These are phyloP conservation scores for Enteromius trimaculatus DNA, from an alignment of 2,797 vertebrate genomes.

Conservation along the genomic window DNA sequence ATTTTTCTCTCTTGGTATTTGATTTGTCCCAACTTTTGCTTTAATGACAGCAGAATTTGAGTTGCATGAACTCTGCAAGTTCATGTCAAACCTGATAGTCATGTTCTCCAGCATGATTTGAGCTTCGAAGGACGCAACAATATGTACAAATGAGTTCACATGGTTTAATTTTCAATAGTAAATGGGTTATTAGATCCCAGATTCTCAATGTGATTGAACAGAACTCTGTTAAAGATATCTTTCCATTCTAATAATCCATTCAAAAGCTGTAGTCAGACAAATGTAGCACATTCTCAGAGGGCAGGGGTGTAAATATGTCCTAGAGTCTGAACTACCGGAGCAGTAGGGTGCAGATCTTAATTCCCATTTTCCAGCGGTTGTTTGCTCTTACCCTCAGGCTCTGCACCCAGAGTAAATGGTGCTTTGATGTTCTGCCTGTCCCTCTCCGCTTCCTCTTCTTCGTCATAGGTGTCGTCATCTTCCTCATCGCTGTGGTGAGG, in stretches of 20 bases:
- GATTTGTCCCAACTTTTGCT: background rate
- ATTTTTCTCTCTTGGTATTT: background rate
- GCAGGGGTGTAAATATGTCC: background rate
- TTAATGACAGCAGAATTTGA: background rate
- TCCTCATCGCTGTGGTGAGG: conserved; percentile 87
- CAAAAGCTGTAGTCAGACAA: conserved; percentile 9
- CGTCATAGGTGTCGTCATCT: conserved; percentile 86
- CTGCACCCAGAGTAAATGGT: conserved; percentile 75
- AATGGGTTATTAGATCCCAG: background rate
- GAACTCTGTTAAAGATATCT: background rate
- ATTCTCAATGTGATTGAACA: background rate
- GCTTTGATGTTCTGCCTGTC: conserved; percentile 91
- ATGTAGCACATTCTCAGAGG: background rate
- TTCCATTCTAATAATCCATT: background rate
- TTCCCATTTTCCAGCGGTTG: conserved; percentile 82
- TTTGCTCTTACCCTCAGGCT: conserved; percentile 79
- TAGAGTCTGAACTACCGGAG: conserved; percentile 2
- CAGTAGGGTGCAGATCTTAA: conserved; percentile 63
- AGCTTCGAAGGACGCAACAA: background rate
- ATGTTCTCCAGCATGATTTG: background rate
- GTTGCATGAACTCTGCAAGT: background rate
- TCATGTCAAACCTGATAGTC: background rate
- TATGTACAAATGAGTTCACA: background rate
- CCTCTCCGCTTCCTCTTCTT: conserved; percentile 91
- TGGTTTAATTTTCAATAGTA: background rate